Base-by-base conservation (phyloP, 2,113 vertebrate species). In the Epinephelus lanceolatus region DNA sequence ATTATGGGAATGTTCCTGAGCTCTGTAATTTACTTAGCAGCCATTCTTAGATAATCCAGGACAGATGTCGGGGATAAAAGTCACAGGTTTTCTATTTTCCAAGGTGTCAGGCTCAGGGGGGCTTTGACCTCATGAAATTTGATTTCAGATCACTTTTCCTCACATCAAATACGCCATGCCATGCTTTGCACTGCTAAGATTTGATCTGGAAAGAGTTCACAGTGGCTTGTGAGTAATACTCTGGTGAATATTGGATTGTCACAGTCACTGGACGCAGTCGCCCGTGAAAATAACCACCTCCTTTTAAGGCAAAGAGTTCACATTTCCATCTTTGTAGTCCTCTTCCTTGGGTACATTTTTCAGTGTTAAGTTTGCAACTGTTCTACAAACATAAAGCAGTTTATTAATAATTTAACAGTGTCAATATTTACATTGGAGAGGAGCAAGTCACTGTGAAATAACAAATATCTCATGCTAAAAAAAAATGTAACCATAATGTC, bases 1-100 rank as follows among this genome's bases (percentile, higher is more conserved):
- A 88, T 93, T 86, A 88, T 85, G 78, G 71, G 81, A 91, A 87
- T 40, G 81, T 67, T 78, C 74, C 67, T 88, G 76, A 87, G 82
- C 90, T 86, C 78, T 86, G 67, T 90, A 86, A 93, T 86, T 90
- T 88, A 86, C 56, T 92, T 90, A 84, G 69, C 86, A 80, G 87
- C 83, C 78, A 79, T 80, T 92, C 70, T 90, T 78, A 75, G 69
- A 83, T 90, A 92, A 89, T 92, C 88, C 88, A 75, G 78, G 89
- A 73, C 78, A 93, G 80, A 89, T 89, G 84, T 67, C 81, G 53
- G 53, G 56, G 81, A 81, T 85, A 55, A 80, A 89, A 89, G 76
- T 88, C 71, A 85, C 59, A 81, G 70, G 42, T 80, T 86, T 88
- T 88, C 78, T 62, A 79, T 68, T 67, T 71, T 33, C 61, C 73